A percentile compares a stretch with the other conserved stretches of the same genome.
Conservation (phyloP, 2,888 invertebrate species). For the Dione vanillae region DNA sequence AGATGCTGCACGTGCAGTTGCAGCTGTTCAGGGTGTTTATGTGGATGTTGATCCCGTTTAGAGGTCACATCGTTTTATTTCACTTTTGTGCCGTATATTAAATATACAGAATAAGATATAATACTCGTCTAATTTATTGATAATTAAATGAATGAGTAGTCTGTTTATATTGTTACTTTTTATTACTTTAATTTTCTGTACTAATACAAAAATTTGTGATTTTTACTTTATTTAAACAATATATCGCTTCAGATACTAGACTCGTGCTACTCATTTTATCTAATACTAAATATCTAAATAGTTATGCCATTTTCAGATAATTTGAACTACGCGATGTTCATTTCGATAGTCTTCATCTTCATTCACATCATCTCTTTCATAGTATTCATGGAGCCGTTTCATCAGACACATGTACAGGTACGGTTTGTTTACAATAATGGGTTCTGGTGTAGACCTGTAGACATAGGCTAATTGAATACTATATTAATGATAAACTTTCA, state of each 20-base stretch:
- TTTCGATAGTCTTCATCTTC: background rate
- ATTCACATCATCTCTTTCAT: background rate
- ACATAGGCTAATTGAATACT: background rate
- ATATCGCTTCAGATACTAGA: no score
- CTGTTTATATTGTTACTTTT: no score
- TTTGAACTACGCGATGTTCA: background rate
- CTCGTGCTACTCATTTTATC: no score
- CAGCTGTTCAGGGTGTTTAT: background rate
- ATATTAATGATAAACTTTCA: background rate
- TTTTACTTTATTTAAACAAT: no score
- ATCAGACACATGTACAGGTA: background rate
- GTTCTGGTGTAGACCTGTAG: background rate
- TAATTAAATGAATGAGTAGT: no score
- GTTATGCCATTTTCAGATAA: background rate
- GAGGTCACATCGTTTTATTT: background rate
- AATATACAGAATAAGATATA: no score
- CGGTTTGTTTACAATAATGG: background rate
- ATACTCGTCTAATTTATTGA: no score
- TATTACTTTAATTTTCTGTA: no score
- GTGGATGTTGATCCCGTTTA: background rate
- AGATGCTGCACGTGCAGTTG: background rate
- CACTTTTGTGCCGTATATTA: no score
- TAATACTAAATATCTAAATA: background rate
- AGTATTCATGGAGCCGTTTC: slow-evolving; percentile 4
- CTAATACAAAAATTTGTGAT: no score